Percentiles rank a stretch among this genome's conserved stretches.
Conservation (phyloP, 2,797 vertebrate species). For the Acanthurus tractus region DNA sequence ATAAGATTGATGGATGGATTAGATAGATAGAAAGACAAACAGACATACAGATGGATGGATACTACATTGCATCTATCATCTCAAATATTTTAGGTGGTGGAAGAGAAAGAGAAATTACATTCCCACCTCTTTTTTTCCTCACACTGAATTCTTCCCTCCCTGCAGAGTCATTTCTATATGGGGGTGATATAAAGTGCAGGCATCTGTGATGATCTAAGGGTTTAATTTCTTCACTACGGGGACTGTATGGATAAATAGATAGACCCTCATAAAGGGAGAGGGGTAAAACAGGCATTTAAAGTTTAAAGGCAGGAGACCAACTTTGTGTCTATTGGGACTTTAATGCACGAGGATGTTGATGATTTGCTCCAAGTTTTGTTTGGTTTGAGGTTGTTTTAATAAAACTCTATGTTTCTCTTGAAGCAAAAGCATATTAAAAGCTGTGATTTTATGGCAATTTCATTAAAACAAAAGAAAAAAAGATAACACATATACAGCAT, state of each 20-base stretch:
- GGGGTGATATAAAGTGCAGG: slow-evolving; percentile 22
- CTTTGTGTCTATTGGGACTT: neutral
- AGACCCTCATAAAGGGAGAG: slow-evolving; percentile 30
- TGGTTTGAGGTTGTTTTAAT: slow-evolving; percentile 19
- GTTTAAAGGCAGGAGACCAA: slow-evolving; percentile 15
- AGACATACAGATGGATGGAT: neutral
- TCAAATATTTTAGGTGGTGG: neutral
- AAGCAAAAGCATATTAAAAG: slow-evolving; percentile 10
- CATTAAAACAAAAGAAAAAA: neutral
- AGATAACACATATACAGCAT: neutral
- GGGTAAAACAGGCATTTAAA: slow-evolving; percentile 36
- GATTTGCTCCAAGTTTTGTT: slow-evolving; percentile 15
- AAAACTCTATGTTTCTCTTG: slow-evolving; percentile 7
- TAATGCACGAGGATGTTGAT: neutral
- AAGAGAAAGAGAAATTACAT: neutral
- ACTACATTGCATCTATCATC: neutral
- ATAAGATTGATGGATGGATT: neutral
- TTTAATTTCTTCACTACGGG: slow-evolving; percentile 51
- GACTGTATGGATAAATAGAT: slow-evolving; percentile 32
- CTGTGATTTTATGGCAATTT: slow-evolving; percentile 2
- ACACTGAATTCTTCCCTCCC: neutral
- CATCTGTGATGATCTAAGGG: slow-evolving; percentile 51
- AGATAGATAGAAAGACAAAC: neutral
- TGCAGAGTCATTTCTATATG: slow-evolving; percentile 9
- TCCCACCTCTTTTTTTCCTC: neutral